These are phyloP conservation scores for Zele albiditarsus DNA, from an alignment of 2,888 invertebrate species.

Conservation along the genomic window DNA sequence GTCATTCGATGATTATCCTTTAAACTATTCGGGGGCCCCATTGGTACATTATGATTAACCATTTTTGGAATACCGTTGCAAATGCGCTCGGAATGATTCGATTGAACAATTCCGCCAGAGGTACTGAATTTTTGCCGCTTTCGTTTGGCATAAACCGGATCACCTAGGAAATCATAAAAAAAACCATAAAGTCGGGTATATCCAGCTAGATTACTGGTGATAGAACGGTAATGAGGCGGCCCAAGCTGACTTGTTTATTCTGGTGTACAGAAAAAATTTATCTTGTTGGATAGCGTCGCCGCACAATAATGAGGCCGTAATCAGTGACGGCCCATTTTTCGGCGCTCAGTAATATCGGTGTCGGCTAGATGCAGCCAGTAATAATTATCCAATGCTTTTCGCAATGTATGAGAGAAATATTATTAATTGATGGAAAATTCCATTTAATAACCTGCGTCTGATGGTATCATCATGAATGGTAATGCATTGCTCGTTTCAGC, in stretches of 20 bases:
- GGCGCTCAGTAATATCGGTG: no score
- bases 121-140: constrained; percentile 41
- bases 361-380: no score
- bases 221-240: no score
- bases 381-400: no score
- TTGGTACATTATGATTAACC: no score
- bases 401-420: background rate
- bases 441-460: background rate
- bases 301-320: no score
- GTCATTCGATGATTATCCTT: background rate
- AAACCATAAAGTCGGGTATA: no score
- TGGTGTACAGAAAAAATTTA: no score
- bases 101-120: background rate
- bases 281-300: no score
- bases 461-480: constrained; percentile 63
- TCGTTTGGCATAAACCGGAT: constrained; percentile 18
- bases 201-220: no score
- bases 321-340: no score
- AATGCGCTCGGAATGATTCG: background rate
- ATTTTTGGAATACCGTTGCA: background rate
- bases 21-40: background rate
- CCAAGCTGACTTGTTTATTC: no score
- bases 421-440: background rate
- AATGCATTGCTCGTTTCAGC: constrained; percentile 73
- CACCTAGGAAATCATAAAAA: background rate